Conservation (phyloP, 2,888 invertebrate species). For the Scrobipalpa atriplicella region DNA sequence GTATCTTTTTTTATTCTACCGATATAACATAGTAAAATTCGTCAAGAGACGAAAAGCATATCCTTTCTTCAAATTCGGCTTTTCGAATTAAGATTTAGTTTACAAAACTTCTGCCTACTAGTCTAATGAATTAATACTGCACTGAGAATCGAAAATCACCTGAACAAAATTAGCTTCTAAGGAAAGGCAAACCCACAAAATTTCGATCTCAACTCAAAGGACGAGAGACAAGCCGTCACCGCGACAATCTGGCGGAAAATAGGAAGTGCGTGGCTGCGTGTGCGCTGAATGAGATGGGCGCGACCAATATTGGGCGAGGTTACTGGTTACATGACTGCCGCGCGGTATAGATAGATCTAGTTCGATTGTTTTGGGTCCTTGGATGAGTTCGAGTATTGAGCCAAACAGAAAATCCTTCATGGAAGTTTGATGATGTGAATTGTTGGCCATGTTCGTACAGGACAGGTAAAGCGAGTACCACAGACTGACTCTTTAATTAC, state of each 20-base stretch:
- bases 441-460: too few relatives aligned
- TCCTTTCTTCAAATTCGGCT: too few relatives aligned
- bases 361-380: slow-evolving; percentile 57
- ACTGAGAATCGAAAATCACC: background rate
- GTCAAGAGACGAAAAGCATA: too few relatives aligned
- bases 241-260: slow-evolving; percentile 25
- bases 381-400: slow-evolving; percentile 46
- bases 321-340: slow-evolving; percentile 35
- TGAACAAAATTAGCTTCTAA: background rate
- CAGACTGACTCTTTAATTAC: too few relatives aligned
- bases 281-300: slow-evolving; percentile 34
- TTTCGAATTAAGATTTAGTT: too few relatives aligned
- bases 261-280: slow-evolving; percentile 34
- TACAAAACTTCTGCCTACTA: too few relatives aligned
- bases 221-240: slow-evolving; percentile 10
- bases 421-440: too few relatives aligned
- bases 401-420: background rate
- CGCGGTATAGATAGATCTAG: slow-evolving; percentile 36
- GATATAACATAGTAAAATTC: too few relatives aligned
- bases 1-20: background rate
- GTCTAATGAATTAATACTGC: too few relatives aligned
- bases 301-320: slow-evolving; percentile 35
- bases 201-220: slow-evolving; percentile 17
- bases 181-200: background rate
- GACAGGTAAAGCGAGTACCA: too few relatives aligned